Evolutionary conservation across 2,113 vertebrate genomes (phyloP).

Genomic region (Carollia perspicillata): DNA sequence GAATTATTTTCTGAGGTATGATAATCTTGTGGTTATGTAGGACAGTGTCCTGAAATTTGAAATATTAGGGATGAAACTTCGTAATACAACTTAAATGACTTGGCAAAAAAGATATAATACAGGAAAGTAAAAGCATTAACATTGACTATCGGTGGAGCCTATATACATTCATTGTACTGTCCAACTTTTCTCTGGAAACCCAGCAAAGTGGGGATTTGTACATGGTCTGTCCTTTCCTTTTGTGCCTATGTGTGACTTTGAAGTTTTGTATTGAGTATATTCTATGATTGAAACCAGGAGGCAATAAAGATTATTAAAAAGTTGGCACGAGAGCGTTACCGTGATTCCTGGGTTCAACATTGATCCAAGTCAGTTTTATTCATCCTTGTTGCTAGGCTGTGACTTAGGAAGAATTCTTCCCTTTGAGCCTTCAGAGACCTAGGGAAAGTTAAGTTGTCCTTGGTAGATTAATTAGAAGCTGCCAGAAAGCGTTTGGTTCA

Average conservation of each 20-base stretch:
- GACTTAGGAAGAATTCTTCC: not conserved
- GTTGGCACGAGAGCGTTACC: not conserved
- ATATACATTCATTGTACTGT: not conserved
- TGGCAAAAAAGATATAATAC: not conserved
- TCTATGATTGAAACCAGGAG: not conserved
- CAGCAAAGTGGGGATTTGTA: not conserved
- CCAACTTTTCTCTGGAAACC: conserved; percentile 15
- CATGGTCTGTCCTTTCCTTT: not conserved
- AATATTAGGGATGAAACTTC: not conserved
- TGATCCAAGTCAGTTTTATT: not conserved
- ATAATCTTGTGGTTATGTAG: not conserved
- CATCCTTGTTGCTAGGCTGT: not conserved
- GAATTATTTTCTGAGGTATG: not conserved
- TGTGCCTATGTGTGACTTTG: not conserved
- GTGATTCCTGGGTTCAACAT: not conserved
- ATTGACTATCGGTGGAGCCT: not conserved
- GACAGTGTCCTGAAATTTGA: not conserved
- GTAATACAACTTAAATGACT: not conserved
- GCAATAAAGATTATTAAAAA: conserved; percentile 13
- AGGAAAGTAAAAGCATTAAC: not conserved
- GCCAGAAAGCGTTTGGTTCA: not conserved
- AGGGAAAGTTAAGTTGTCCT: not conserved
- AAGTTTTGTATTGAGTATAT: conserved; percentile 30
- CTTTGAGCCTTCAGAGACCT: not conserved
- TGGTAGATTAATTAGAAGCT: not conserved